Conservation (phyloP, 1,140 invertebrate species). For the Aporrectodea caliginosa region DNA sequence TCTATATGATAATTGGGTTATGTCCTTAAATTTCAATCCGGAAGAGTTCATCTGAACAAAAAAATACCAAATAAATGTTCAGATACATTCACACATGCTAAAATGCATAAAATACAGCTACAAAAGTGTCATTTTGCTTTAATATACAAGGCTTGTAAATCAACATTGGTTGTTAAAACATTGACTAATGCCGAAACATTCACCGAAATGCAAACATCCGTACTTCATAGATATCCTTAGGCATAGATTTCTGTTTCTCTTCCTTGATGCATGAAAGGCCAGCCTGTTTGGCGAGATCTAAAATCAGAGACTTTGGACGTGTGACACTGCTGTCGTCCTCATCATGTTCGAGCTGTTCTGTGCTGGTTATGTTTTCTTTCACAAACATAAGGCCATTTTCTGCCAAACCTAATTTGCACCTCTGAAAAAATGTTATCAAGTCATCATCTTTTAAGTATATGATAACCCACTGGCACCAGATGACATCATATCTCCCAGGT, state of each 20-base stretch:
- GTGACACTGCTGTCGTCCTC: slow-evolving; percentile 85
- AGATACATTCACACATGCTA: too few relatives aligned
- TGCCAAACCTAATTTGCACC: slow-evolving; percentile 69
- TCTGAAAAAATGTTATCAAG: slow-evolving; percentile 74
- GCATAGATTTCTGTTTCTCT: slow-evolving; percentile 83
- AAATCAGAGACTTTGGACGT: slow-evolving; percentile 62
- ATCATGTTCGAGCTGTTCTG: slow-evolving; percentile 66
- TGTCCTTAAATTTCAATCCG: too few relatives aligned
- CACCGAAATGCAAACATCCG: slow-evolving; percentile 74
- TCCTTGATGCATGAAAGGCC: slow-evolving; percentile 73
- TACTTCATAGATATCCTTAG: slow-evolving; percentile 84
- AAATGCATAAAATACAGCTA: too few relatives aligned
- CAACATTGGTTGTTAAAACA: too few relatives aligned
- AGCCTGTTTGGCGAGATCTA: slow-evolving; percentile 68
- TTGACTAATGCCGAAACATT: too few relatives aligned
- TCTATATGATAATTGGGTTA: too few relatives aligned
- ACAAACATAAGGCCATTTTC: slow-evolving; percentile 78
- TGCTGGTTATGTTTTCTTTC: slow-evolving; percentile 84
- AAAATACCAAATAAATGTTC: too few relatives aligned
- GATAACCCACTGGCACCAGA: slow-evolving; percentile 98
- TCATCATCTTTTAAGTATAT: slow-evolving; percentile 86
- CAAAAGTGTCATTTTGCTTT: too few relatives aligned
- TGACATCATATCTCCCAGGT: slow-evolving; percentile 76
- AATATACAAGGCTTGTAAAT: too few relatives aligned
- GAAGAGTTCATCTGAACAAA: too few relatives aligned